Base-by-base conservation (phyloP, 2,888 invertebrate genomes). In the Dasypolia templi region DNA sequence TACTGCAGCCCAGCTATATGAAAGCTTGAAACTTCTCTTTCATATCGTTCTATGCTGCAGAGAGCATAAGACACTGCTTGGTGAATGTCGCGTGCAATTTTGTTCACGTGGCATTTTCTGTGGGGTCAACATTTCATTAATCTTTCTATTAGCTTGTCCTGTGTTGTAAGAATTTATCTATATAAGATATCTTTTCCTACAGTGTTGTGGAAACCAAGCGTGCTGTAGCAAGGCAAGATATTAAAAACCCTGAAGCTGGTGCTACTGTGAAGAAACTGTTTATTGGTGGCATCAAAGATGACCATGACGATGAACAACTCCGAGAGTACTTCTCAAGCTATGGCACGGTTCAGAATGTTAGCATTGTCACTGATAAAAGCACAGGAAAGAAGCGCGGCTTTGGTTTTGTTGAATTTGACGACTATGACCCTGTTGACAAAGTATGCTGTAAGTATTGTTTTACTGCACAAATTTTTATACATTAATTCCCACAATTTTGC, bases 401-500 rank as follows among this genome's bases (percentile, higher is more conserved):
- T 93, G 99, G 99, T 42, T 99, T 99, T 93, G 98, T 99, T 53
- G 99, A 99, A 93, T 99, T 99, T 93, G 99, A 99, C 91, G 99
- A 99, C 92, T 99, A 99, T 91, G 99, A 99, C 94, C 98, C 99
- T 6, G 99, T 99, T 73, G 99, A 99, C 93, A 99, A 99, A 97
- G 98, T 99, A 92, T 98, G 99, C 90, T 97, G 99, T 99, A 96
- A 98, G 98, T 98, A 89, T 88, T 53, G 55, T 67, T 66, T 65
- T 70, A 51, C 51, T 56, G n/a, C 64, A 59, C 72, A 65, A 51
- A 29, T 85, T 19, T 26, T 59, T 35, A 11, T 39, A 14, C 6
- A 9, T 26, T 26, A 0, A 12, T 17, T 64, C 69, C 94, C 95
- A 96, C 96, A 96, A 93, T 87, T 91, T 96, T 96, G 96, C 96